These are phyloP conservation scores for Erebia aethiops DNA, from an alignment of 2,888 invertebrate genomes.

Conservation along the genomic window DNA sequence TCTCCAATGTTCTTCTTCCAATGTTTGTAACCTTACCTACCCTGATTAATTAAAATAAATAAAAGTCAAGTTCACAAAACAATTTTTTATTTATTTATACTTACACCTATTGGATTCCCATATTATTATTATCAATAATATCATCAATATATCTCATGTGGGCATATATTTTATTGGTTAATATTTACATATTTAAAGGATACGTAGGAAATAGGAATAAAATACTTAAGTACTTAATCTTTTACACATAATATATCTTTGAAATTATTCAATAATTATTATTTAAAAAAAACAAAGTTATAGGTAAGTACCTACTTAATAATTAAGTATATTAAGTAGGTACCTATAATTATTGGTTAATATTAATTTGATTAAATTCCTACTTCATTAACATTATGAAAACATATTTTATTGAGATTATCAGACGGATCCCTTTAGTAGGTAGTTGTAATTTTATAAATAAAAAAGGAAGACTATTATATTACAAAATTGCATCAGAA, in stretches of 20 bases:
- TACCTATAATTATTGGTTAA: background rate
- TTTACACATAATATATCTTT: background rate
- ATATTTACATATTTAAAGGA: constrained; percentile 7
- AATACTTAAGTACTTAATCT: background rate
- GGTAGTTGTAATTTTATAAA: background rate
- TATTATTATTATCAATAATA: background rate
- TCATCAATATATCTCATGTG: background rate
- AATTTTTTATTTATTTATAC: constrained; percentile 12
- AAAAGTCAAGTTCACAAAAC: background rate
- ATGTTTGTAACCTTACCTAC: constrained; percentile 6
- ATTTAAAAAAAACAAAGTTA: no score
- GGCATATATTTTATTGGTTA: background rate
- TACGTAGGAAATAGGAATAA: background rate
- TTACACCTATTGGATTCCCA: background rate
- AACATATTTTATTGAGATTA: background rate
- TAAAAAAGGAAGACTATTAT: background rate
- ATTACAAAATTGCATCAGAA: constrained; percentile 12
- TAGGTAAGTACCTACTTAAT: no score
- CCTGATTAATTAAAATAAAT: constrained; percentile 18
- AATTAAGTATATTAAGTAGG: background rate
- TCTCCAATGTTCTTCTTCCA: constrained; percentile 20
- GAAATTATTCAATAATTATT: no score
- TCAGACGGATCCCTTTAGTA: background rate
- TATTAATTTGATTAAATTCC: background rate
- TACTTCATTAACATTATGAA: background rate